Evolutionary conservation across 2,113 vertebrate genomes (phyloP).

Genomic region (Phodopus roborovskii): DNA sequence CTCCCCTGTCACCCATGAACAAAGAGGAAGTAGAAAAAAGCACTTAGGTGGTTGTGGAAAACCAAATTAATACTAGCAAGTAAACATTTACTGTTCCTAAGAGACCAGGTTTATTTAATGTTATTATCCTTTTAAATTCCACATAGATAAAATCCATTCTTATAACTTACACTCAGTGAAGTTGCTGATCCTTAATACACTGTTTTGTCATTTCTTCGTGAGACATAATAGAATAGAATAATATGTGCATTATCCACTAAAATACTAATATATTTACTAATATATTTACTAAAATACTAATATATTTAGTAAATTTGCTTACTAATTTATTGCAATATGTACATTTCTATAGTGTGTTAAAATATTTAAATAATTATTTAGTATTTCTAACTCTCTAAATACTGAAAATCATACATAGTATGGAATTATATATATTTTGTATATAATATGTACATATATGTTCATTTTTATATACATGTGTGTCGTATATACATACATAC

Average conservation of each 20-base stretch:
- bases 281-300: not conserved
- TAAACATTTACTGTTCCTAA: not conserved
- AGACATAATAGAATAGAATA: not conserved
- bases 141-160: not conserved
- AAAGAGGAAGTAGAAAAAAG: not conserved
- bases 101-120: not conserved
- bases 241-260: not conserved
- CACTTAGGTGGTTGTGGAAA: not conserved
- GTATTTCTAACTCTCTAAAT: not conserved
- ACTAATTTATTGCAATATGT: not conserved
- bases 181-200: not conserved
- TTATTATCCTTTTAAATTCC: not conserved
- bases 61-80: accelerated
- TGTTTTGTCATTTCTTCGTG: not conserved
- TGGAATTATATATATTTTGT: not conserved
- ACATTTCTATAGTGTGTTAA: not conserved
- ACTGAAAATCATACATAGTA: not conserved
- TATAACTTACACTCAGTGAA: not conserved
- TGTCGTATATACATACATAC: no score
- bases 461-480: no score
- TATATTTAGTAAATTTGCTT: not conserved
- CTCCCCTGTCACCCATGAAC: no score
- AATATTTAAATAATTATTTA: not conserved
- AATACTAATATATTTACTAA: not conserved
- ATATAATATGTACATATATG: no score